A percentile compares a stretch with the other conserved stretches of the same genome.
phyloP scores from a whole-genome alignment of 1,140 invertebrate species.

The Bilobella aurantiaca region DNA sequence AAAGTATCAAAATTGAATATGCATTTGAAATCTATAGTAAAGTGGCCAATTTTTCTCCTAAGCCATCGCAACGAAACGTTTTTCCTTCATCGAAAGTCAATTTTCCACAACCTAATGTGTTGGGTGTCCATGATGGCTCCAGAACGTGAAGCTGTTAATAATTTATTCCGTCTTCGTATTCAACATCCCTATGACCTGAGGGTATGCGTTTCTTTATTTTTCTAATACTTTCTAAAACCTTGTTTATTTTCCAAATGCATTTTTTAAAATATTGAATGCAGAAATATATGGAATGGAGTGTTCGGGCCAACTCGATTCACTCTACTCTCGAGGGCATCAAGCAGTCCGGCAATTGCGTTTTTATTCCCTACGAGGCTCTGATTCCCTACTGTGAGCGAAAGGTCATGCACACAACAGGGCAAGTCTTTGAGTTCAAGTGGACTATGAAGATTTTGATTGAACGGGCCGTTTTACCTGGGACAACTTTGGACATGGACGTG shows the following conservation, averaged over 20 bases:
- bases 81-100: neutral
- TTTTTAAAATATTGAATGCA: neutral
- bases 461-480: neutral
- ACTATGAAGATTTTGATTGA: neutral
- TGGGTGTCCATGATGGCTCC: neutral
- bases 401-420: neutral
- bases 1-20: neutral
- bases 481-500: too few relatives aligned
- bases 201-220: neutral
- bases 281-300: neutral
- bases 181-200: neutral
- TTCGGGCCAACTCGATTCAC: neutral
- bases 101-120: neutral
- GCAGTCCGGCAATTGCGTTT: neutral
- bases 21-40: neutral
- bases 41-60: neutral
- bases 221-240: neutral
- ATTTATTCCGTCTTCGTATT: neutral
- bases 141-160: neutral
- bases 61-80: neutral
- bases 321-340: neutral
- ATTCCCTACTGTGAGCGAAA: constrained; percentile 3
- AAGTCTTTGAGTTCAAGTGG: constrained; percentile 1
- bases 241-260: neutral
- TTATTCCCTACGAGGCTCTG: constrained; percentile 2